Base-by-base conservation (phyloP, 2,888 invertebrate species). In the Megalurothrips usitatus region DNA sequence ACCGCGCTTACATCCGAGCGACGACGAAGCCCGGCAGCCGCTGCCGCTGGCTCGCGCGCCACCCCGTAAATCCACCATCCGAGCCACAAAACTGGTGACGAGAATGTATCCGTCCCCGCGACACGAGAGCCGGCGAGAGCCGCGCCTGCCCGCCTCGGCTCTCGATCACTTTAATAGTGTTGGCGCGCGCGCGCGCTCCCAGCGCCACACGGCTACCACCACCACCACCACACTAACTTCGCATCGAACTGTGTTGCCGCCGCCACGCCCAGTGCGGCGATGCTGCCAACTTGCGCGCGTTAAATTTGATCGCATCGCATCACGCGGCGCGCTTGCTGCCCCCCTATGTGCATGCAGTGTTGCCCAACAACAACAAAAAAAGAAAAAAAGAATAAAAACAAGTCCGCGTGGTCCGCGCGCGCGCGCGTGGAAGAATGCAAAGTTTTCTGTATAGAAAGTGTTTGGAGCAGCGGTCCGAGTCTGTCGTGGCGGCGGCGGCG, bases 261-360 rank as follows among this genome's bases (percentile, higher is more conserved):
- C 63, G 26, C 68, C 68, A 75, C 68, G 68, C 68, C 68, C 68
- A 23, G 68, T 23, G 23, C 12, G 17, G 23, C 68, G 68, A 75
- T 75, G 68, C 68, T 75, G 68, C 68, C 68, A 75, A 75, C 68
- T 75, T n/a, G 19, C 23, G 9, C 68, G 68, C 68, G 68, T 75
- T 75, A 75, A 75, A 75, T 75, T 75, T 75, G 68, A 75, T 75
- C 68, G 68, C 68, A 75, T 75, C 68, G 26, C 68, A 75, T 75
- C 68, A 26, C 68, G 68, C 11, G 23, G 68, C 12, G 23, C 11
- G 58, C 58, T 14, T 11, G 58, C 17, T 6, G 58, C 58, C 52
- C 52, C 12, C n/a, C n/a, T n/a, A n/a, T n/a, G n/a, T 2, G 52
- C 52, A 52, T 19, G 58, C 58, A 58, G 58, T 23, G 68, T 75